These are phyloP conservation scores for Erebia epiphron DNA, from an alignment of 2,888 invertebrate species.

Conservation along the genomic window DNA sequence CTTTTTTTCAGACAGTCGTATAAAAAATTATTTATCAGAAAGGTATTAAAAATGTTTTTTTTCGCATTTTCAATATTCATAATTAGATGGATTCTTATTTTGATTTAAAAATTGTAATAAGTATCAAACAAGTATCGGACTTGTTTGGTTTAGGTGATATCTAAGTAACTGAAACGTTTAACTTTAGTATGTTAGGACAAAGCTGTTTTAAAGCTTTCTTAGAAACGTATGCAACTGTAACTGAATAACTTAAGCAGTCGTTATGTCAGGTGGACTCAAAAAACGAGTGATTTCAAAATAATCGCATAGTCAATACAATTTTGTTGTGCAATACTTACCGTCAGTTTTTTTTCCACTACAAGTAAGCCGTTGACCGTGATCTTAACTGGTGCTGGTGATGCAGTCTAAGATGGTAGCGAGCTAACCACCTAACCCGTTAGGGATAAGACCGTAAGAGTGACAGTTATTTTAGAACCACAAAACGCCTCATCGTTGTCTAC, in stretches of 20 bases:
- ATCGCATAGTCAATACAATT: slow-evolving; percentile 2
- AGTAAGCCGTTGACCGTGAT: no score
- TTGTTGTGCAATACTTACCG: not conserved
- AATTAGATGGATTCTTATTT: not conserved
- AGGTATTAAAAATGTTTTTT: no score
- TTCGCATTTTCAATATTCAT: not conserved
- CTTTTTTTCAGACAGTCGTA: no score
- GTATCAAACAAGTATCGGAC: slow-evolving; percentile 20
- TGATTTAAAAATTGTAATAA: not conserved
- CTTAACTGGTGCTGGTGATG: no score
- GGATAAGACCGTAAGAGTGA: no score
- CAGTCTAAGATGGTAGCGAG: no score
- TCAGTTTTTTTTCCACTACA: no score
- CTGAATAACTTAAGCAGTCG: slow-evolving; percentile 23
- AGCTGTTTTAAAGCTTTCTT: slow-evolving; percentile 33
- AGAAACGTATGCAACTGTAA: slow-evolving; percentile 23
- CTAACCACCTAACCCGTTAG: no score
- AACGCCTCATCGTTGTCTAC: no score
- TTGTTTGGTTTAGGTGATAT: slow-evolving; percentile 23
- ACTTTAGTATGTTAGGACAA: slow-evolving; percentile 36
- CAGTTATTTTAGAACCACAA: no score
- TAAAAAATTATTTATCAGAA: no score
- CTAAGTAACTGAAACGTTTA: slow-evolving; percentile 26
- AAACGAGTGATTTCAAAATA: slow-evolving; percentile 8
- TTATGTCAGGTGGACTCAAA: slow-evolving; percentile 16